A percentile compares a stretch with the other conserved stretches of the same genome.
Evolutionary conservation across 1,140 invertebrate genomes (phyloP).

Genomic region (Hypothenemus hampei): DNA sequence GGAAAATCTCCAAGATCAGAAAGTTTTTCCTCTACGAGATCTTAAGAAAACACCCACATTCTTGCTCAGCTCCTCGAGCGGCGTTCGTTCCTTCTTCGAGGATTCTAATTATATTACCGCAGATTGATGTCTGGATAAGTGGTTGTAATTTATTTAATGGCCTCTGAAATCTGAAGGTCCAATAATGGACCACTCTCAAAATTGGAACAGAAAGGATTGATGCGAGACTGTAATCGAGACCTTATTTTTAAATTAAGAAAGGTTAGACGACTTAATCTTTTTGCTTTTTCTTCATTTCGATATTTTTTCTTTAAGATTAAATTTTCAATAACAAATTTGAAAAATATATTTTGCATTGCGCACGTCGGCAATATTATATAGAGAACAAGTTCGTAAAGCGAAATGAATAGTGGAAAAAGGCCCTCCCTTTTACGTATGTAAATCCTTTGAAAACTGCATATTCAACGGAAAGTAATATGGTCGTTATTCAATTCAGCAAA

Average conservation of each 20-base stretch:
- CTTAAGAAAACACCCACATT: constrained; percentile 22
- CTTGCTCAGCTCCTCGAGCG: constrained; percentile 9
- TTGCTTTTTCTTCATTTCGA: no score
- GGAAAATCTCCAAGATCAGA: constrained; percentile 15
- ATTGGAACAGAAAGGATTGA: constrained; percentile 25
- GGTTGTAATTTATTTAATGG: constrained; percentile 28
- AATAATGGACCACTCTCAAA: constrained; percentile 27
- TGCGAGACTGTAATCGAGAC: constrained; percentile 6
- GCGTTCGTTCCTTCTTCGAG: constrained; percentile 7
- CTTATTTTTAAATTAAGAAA: constrained; percentile 13
- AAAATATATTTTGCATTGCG: no score
- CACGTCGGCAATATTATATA: no score
- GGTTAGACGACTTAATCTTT: background rate
- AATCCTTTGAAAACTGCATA: no score
- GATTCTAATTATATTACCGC: constrained; percentile 27
- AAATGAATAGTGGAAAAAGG: no score
- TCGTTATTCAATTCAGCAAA: no score
- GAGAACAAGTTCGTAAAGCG: no score
- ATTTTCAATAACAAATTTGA: no score
- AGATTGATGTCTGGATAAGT: constrained; percentile 29
- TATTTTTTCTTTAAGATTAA: no score
- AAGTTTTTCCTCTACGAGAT: background rate
- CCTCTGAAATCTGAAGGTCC: constrained; percentile 21
- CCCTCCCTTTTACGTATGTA: no score
- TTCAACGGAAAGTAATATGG: no score